Base-by-base conservation (phyloP, 2,113 vertebrate species). In the Catharus bicknelli region DNA sequence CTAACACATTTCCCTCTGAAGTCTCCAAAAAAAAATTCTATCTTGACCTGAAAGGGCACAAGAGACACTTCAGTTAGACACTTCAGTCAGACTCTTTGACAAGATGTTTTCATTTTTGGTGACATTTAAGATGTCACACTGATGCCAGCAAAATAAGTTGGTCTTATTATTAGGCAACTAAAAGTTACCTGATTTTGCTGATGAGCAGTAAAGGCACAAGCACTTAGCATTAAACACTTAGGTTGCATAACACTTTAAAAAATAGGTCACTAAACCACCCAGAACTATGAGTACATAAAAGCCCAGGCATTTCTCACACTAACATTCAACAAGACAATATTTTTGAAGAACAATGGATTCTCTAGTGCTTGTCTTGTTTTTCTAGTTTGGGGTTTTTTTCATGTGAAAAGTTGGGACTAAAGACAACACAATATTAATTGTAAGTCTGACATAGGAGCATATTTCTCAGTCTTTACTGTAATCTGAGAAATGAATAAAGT, bases 401-500 rank as follows among this genome's bases (percentile, higher is more conserved):
- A 77, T 75, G 40, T 68, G 86, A 90, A 88, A 88, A 90, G 17
- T 8, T 81, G 42, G 7, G 27, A 83, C 43, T 74, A 77, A 80
- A 66, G 47, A 50, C 43, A 90, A 78, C 50, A 93, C 72, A 91
- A 7, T 59, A 77, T 70, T 61, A 90, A 78, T 92, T 80, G 2
- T 50, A 70, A 86, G 25, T 48, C 40, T 61, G 48, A 84, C 83
- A 86, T 20, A 72, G 8, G 45, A 81, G 42, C n/a, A 40, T 90
- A 57, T 61, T 94, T 93, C 74, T 64, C 80, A 90, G 77, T 75
- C 76, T 86, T 95, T 79, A 81, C 70, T 84, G 95, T 64, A 96
- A 96, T 86, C 32, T 75, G 83, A 95, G 92, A 93, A 93, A 95
- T 63, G 15, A 92, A 93, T 83, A 83, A 86, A 83, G 90, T 38